These are phyloP conservation scores for Sphenopsis melanotis DNA, from an alignment of 2,797 vertebrate genomes.

Conservation along the genomic window DNA sequence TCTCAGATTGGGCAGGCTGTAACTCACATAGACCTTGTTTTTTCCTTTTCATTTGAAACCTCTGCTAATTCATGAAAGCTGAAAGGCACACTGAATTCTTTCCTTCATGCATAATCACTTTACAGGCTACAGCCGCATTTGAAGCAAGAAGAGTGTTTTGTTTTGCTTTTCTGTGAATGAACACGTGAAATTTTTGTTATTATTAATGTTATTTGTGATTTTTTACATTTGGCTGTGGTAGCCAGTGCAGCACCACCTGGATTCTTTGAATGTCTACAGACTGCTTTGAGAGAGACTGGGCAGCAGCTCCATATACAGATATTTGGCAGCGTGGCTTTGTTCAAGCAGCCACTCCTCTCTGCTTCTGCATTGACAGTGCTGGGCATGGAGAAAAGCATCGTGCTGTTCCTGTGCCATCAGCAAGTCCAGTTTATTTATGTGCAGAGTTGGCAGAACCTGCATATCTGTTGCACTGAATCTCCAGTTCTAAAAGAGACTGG, in stretches of 20 bases:
- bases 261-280: not conserved
- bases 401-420: not conserved
- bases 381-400: not conserved
- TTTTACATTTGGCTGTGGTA: not conserved
- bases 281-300: not conserved
- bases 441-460: not conserved
- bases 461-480: not conserved
- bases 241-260: not conserved
- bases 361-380: not conserved
- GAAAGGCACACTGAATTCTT: constrained; percentile 51
- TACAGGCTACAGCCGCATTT: not conserved
- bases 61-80: constrained; percentile 55
- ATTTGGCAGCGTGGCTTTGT: not conserved
- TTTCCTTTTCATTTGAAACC: constrained; percentile 26
- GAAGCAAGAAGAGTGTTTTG: not conserved
- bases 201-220: not conserved
- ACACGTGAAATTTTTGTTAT: not conserved
- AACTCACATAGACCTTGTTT: constrained; percentile 7
- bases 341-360: constrained; percentile 16
- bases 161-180: constrained; percentile 1
- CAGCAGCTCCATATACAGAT: not conserved
- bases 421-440: not conserved
- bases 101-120: constrained; percentile 53
- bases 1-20: not conserved
- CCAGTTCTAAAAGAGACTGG: not conserved